A percentile compares a stretch with the other conserved stretches of the same genome.
Conservation (phyloP, 2,888 invertebrate species). For the Andrena camellia region DNA sequence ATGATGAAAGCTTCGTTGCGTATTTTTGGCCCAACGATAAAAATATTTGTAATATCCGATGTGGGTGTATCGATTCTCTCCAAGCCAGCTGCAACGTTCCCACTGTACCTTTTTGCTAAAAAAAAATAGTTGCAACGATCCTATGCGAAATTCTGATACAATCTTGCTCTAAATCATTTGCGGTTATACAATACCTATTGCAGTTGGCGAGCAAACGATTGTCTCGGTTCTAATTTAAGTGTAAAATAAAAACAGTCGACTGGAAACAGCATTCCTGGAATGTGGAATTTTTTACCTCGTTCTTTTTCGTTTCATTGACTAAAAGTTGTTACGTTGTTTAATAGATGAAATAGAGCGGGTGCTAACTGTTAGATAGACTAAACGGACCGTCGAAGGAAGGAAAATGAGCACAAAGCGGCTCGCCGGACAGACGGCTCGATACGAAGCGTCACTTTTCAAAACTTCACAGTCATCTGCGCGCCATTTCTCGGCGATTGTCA, state of each 20-base stretch:
- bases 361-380: neutral
- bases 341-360: neutral
- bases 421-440: neutral
- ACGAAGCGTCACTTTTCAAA: constrained; percentile 28
- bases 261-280: neutral
- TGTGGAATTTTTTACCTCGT: neutral
- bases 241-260: too few species aligned
- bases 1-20: too few species aligned
- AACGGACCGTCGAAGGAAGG: neutral
- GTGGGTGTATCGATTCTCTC: neutral
- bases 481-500: constrained; percentile 21
- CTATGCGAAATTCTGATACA: neutral
- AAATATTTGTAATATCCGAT: constrained; percentile 9
- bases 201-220: too few species aligned
- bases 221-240: too few species aligned
- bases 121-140: neutral
- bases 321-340: neutral
- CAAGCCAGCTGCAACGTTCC: neutral
- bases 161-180: neutral
- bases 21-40: neutral
- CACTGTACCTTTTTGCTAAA: neutral
- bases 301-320: neutral
- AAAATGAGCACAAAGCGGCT: neutral
- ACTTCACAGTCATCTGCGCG: constrained; percentile 11
- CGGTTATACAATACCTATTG: neutral